These are phyloP conservation scores for Barypeithes pellucidus DNA, from an alignment of 2,888 invertebrate genomes.

Conservation along the genomic window DNA sequence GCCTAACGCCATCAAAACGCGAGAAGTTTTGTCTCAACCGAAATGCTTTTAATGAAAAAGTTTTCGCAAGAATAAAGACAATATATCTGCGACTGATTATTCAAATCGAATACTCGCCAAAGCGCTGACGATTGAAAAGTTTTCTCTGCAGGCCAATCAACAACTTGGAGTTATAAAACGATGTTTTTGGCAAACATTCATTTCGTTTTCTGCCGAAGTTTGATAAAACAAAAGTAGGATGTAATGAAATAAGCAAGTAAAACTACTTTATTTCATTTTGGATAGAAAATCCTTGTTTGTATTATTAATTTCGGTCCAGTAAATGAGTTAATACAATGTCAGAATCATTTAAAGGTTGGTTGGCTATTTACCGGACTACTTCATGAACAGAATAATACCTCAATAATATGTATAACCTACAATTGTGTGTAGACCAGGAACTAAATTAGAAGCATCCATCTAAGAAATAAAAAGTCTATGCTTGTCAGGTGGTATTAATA, in stretches of 20 bases:
- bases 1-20: conserved; percentile 9
- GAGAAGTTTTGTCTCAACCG: conserved; percentile 19
- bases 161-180: conserved; percentile 36
- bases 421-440: too few relatives aligned
- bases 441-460: too few relatives aligned
- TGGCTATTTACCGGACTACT: too few relatives aligned
- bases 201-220: conserved; percentile 39
- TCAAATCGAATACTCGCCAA: conserved; percentile 43
- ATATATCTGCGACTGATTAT: conserved; percentile 47
- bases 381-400: too few relatives aligned
- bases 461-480: too few relatives aligned
- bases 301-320: too few relatives aligned
- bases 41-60: conserved; percentile 43
- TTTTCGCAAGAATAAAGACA: conserved; percentile 42
- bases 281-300: too few relatives aligned
- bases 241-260: conserved; percentile 1
- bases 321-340: too few relatives aligned
- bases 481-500: too few relatives aligned
- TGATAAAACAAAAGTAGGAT: conserved; percentile 18
- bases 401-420: too few relatives aligned
- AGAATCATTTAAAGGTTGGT: too few relatives aligned
- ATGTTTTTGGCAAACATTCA: conserved; percentile 38
- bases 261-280: neutral
- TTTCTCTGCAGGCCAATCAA: conserved; percentile 42
- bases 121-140: conserved; percentile 43